phyloP scores from a whole-genome alignment of 2,888 invertebrate genomes.

The Achlya flavicornis region DNA sequence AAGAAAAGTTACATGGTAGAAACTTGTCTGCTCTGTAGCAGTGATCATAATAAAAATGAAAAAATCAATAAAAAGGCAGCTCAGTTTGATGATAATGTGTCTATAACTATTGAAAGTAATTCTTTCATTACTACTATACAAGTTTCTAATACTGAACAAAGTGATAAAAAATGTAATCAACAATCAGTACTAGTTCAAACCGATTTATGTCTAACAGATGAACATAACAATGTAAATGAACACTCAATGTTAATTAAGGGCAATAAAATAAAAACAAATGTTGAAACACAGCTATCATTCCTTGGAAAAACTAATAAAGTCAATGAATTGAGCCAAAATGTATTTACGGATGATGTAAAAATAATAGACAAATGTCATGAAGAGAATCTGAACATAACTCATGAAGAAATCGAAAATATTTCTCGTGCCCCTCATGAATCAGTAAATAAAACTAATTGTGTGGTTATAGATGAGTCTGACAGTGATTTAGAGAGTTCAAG shows the following conservation, averaged over 20 bases:
- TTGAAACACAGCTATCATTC: background rate
- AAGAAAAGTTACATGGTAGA: slow-evolving; percentile 55
- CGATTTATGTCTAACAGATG: slow-evolving; percentile 32
- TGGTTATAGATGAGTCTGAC: slow-evolving; percentile 66
- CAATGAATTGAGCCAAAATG: slow-evolving; percentile 36
- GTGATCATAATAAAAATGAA: slow-evolving; percentile 14
- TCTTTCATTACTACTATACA: slow-evolving; percentile 51
- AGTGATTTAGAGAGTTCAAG: slow-evolving; percentile 50
- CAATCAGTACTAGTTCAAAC: slow-evolving; percentile 58
- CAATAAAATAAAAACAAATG: slow-evolving; percentile 16
- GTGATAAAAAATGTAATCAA: slow-evolving; percentile 25
- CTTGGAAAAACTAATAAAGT: background rate
- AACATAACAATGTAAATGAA: slow-evolving; percentile 9
- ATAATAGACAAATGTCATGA: slow-evolving; percentile 14
- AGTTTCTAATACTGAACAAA: slow-evolving; percentile 41
- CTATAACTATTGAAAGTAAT: slow-evolving; percentile 56
- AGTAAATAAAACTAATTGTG: slow-evolving; percentile 25
- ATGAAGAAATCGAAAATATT: slow-evolving; percentile 10
- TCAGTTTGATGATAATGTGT: slow-evolving; percentile 40
- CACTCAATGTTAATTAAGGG: background rate
- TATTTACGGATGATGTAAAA: slow-evolving; percentile 35
- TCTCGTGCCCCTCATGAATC: background rate
- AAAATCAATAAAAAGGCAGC: slow-evolving; percentile 9
- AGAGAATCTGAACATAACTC: slow-evolving; percentile 6
- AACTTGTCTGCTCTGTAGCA: slow-evolving; percentile 45